phyloP scores from a whole-genome alignment of 2,797 vertebrate species.

The Myoxocephalus aenaeus region DNA sequence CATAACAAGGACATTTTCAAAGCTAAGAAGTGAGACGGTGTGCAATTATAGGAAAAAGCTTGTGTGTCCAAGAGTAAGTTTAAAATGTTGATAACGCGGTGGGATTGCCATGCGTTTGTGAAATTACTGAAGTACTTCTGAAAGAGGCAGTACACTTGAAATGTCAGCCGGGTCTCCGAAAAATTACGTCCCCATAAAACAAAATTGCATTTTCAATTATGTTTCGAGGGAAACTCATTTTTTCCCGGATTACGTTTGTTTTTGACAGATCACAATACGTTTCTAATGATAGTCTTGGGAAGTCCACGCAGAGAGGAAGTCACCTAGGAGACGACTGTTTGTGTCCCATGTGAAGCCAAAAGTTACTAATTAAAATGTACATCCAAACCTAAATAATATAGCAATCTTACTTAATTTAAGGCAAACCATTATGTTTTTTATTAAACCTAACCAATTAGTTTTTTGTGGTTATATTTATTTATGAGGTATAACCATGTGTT shows the following conservation, averaged over 20 bases:
- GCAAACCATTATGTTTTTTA: neutral
- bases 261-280: neutral
- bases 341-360: neutral
- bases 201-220: neutral
- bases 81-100: conserved; percentile 23
- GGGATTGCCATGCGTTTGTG: conserved; percentile 31
- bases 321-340: neutral
- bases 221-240: neutral
- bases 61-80: conserved; percentile 46
- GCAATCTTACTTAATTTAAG: neutral
- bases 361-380: neutral
- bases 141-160: conserved; percentile 8
- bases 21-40: conserved; percentile 38
- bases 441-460: neutral
- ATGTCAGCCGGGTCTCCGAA: neutral
- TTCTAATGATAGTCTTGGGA: neutral
- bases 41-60: conserved; percentile 24
- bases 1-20: conserved; percentile 70
- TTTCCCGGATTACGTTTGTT: neutral
- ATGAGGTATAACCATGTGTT: neutral
- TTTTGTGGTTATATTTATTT: neutral
- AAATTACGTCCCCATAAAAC: neutral
- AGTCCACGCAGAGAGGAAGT: neutral
- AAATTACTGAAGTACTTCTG: conserved; percentile 12
- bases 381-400: neutral